Evolutionary conservation across 2,797 vertebrate genomes (phyloP), one percentile per base, ranked within the genome.

Genomic region (Smutsia gigantea): DNA sequence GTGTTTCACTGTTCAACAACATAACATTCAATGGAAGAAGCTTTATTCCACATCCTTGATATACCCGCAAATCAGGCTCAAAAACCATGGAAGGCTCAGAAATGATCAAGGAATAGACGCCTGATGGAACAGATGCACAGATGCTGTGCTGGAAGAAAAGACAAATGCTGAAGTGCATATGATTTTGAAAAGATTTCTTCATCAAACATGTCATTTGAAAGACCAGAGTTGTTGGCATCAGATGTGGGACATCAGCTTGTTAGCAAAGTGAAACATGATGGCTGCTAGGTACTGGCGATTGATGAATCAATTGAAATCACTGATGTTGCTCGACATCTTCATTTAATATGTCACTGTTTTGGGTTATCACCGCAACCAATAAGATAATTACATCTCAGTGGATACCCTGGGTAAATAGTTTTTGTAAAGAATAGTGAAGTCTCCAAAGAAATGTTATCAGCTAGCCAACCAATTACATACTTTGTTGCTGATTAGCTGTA

Each of bases 191-290:
- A 98, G 98, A 98, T 98, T 98, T 98, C 97, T 98, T 98, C 98
- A 98, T 98, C 98, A 98, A 98, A 98, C 98, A 97, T 98, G 98
- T 98, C 98, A 98, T 98, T 98, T 98, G 98, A 98, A 98, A 98
- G 96, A 97, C 98, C 97, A 97, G 98, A 59, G 94, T 97, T 97
- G 98, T 96, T 98, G 98, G 98, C 97, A 98, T 98, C 97, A 98
- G 97, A 98, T 97, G 97, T 98, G 96, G 98, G 94, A 97, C 97
- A 98, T 96, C 96, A 98, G 98, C 97, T 98, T 98, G 98, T 98
- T 98, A 98, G 98, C 97, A 98, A 98, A 98, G 98, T 97, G 97
- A 98, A 98, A 98, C 98, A 98, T 69, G 97, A 98, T 97, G 96
- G 97, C 96, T 90, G 92, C 97, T 97, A 96, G 15, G 97, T 97